Percentiles rank a stretch among this genome's conserved stretches.
phyloP scores from a whole-genome alignment of 1,140 invertebrate species.

The Adelges cooleyi region DNA sequence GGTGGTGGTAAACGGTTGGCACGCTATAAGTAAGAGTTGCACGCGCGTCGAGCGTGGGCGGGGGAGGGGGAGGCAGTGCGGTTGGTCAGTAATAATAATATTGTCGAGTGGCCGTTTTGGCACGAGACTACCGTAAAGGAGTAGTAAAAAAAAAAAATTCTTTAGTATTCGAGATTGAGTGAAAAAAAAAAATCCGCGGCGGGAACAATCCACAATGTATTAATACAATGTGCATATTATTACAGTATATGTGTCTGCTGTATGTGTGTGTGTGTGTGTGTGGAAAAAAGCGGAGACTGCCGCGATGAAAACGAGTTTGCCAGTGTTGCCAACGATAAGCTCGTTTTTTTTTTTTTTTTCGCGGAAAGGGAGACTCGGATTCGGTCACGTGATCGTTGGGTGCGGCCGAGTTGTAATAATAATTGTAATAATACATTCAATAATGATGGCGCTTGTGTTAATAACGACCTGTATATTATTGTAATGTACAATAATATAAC shows the following conservation, averaged over 20 bases:
- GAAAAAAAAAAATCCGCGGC: too few species aligned
- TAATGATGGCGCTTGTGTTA: too few species aligned
- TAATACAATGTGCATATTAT: neutral
- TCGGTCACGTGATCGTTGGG: neutral
- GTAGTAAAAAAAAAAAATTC: too few species aligned
- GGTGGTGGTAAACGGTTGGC: neutral
- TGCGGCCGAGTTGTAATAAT: neutral
- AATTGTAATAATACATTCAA: too few species aligned
- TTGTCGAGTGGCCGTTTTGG: too few species aligned
- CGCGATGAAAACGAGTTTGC: conserved; percentile 22
- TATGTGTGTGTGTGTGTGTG: neutral
- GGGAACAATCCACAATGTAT: too few species aligned
- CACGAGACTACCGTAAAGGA: neutral
- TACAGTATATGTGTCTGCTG: neutral
- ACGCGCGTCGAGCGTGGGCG: neutral
- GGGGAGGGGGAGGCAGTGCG: neutral
- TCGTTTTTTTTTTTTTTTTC: conserved; percentile 4
- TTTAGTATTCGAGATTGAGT: too few species aligned
- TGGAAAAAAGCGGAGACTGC: neutral
- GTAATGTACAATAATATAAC: too few species aligned
- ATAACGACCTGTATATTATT: too few species aligned
- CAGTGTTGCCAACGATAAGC: conserved; percentile 17
- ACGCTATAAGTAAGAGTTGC: neutral
- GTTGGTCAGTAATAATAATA: conserved; percentile 26
- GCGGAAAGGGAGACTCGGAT: conserved; percentile 16